Conservation (phyloP, 2,113 vertebrate species). For the Microtus pennsylvanicus region DNA sequence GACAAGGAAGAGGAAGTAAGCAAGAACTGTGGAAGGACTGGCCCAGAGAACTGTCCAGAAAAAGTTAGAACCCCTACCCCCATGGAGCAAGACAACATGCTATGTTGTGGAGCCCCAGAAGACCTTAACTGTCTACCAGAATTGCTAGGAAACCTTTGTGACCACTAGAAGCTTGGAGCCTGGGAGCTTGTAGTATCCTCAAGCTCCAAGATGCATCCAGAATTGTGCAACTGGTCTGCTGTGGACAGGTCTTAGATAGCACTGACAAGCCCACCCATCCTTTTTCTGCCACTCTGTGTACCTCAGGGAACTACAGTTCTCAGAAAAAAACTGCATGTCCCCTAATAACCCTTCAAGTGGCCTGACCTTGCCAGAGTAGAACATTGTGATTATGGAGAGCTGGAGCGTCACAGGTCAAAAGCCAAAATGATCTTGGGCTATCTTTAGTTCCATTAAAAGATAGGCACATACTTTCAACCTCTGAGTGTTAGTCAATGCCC, state of each 20-base stretch:
- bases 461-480: not conserved
- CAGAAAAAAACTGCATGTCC: not conserved
- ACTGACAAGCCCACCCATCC: not conserved
- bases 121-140: not conserved
- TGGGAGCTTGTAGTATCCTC: not conserved
- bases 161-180: not conserved
- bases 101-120: not conserved
- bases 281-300: too few relatives aligned
- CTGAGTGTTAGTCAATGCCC: not conserved
- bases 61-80: fast-evolving
- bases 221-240: not conserved
- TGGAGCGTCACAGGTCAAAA: not conserved
- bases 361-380: not conserved
- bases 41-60: not conserved
- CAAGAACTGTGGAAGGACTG: not conserved
- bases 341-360: not conserved
- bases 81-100: not conserved
- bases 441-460: not conserved
- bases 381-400: not conserved
- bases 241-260: not conserved
- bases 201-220: not conserved
- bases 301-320: not conserved
- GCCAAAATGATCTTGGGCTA: not conserved
- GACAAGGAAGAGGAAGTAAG: not conserved
- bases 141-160: not conserved